Percentiles rank a stretch among this genome's conserved stretches.
Evolutionary conservation across 2,888 invertebrate genomes (phyloP).

Genomic region (Heteropelma amictum): DNA sequence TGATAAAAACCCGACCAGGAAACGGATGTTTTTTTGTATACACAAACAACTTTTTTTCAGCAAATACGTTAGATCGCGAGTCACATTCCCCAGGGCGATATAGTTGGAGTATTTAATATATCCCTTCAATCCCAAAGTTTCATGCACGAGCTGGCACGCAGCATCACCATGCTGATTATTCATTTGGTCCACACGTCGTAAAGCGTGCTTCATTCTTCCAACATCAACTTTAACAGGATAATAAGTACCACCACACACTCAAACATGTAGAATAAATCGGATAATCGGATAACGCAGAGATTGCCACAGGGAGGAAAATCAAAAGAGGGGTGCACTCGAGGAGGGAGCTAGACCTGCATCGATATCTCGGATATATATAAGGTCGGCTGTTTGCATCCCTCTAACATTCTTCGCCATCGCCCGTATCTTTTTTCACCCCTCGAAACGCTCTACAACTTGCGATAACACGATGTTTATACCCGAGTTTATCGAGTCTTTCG

Average conservation of each 20-base stretch:
- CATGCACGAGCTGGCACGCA: background rate
- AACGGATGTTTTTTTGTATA: no score
- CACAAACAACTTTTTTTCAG: no score
- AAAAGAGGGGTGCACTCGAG: background rate
- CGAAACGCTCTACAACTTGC: conserved; percentile 45
- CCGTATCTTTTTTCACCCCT: conserved; percentile 18
- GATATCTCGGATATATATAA: background rate
- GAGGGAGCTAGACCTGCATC: background rate
- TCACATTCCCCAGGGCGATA: no score
- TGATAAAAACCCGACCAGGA: no score
- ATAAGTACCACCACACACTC: conserved; percentile 27
- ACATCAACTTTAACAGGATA: conserved; percentile 38
- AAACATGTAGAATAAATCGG: conserved; percentile 67
- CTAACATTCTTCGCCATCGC: no score
- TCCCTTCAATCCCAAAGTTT: background rate
- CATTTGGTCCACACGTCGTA: conserved; percentile 48
- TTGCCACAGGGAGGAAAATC: conserved; percentile 10
- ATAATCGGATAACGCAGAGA: conserved; percentile 67
- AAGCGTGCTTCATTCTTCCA: conserved; percentile 10
- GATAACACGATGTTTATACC: conserved; percentile 47
- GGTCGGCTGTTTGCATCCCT: no score
- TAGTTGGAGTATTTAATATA: no score
- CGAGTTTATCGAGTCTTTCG: background rate
- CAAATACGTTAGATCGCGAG: no score
- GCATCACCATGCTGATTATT: conserved; percentile 57